phyloP scores from a whole-genome alignment of 1,140 invertebrate species.

The Ooceraea biroi region DNA sequence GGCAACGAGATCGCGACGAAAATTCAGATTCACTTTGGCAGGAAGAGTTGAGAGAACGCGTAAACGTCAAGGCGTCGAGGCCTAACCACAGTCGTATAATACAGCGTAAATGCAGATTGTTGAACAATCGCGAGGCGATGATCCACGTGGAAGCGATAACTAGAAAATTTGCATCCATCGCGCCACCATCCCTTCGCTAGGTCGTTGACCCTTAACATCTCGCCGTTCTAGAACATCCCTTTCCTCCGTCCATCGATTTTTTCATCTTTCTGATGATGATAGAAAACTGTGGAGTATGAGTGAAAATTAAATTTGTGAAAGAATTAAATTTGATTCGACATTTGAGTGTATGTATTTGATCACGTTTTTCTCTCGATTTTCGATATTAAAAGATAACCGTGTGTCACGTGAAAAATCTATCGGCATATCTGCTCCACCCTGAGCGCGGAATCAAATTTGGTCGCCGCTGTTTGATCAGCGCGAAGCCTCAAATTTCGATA shows the following conservation, averaged over 20 bases:
- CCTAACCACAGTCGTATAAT: slow-evolving; percentile 26
- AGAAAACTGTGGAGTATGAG: background rate
- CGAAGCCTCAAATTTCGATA: background rate
- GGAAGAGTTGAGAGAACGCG: slow-evolving; percentile 47
- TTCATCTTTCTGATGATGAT: slow-evolving; percentile 19
- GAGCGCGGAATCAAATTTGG: background rate
- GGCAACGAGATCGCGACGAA: slow-evolving; percentile 43
- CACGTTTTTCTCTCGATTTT: background rate
- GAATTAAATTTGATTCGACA: slow-evolving; percentile 19
- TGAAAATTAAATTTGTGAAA: too few species aligned
- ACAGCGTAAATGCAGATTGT: slow-evolving; percentile 59
- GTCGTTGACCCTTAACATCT: slow-evolving; percentile 23
- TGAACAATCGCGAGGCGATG: slow-evolving; percentile 66
- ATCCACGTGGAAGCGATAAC: slow-evolving; percentile 76
- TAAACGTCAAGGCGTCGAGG: slow-evolving; percentile 52
- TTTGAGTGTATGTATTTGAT: background rate
- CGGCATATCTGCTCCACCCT: background rate
- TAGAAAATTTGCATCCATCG: slow-evolving; percentile 73
- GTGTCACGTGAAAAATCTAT: background rate
- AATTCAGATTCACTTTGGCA: slow-evolving; percentile 12
- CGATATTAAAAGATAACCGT: background rate
- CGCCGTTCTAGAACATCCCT: too few species aligned
- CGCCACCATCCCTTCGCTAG: slow-evolving; percentile 4
- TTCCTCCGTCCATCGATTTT: background rate
- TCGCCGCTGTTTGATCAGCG: background rate